Base-by-base conservation (phyloP, 2,113 vertebrate species). In the Telmatochromis sp. region DNA sequence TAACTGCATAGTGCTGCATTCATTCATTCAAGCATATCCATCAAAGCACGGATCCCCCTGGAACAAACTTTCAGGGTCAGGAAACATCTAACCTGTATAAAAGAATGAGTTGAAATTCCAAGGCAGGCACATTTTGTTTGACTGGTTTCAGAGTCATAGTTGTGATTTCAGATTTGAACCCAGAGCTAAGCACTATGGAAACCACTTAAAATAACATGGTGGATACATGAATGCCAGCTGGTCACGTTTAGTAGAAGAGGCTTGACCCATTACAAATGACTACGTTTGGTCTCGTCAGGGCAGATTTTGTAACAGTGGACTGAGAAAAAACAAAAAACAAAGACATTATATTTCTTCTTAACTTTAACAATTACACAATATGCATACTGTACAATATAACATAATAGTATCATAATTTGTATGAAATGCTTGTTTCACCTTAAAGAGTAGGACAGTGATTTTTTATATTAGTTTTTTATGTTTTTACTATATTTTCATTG, bases 41-140 rank as follows among this genome's bases (percentile, higher is more conserved):
- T 94, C 92, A 93, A 89, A 91, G 63, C 80, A 37, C 31, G 73
- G 53, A 57, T 58, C 84, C 84, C 81, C 86, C 81, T 81, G 83
- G 86, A 94, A 89, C 86, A 45, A 91, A 51, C 65, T 88, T 93
- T 94, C 90, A 90, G 80, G 75, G 83, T 83, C 47, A 58, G 58
- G 84, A 91, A 86, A 88, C 91, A 94, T 95, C 93, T 95, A 93
- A 96, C 82, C 90, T 85, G 86, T 93, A 92, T 94, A 93, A 95
- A 78, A 93, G 83, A 84, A 84, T 87, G 88, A 89, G 83, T 63
- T 42, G 85, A 91, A 87, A 92, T 89, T 92, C 78, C 85, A 89
- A 92, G 80, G 54, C 33, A 23, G 28, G 81, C 65, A 75, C 60
- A 82, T 88, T 94, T 89, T 85, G 68, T 91, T 94, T 81, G 80